phyloP scores from a whole-genome alignment of 2,113 vertebrate genomes.

The Dipodomys ordii region DNA sequence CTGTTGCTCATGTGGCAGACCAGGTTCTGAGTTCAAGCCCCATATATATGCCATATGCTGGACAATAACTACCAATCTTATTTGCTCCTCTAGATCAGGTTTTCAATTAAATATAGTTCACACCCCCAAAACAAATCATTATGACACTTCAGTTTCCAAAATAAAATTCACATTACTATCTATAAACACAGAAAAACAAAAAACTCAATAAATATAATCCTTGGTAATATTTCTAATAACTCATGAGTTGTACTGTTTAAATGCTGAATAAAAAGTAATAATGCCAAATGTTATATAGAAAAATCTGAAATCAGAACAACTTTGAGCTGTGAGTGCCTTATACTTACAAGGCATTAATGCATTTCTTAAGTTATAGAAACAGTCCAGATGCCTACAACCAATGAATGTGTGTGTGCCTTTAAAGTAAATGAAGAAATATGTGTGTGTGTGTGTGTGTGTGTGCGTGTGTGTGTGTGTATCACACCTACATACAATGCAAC shows the following conservation, averaged over 20 bases:
- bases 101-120: conserved; percentile 36
- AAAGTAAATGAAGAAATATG: no score
- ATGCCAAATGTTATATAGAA: conserved; percentile 3
- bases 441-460: no score
- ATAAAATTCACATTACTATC: neutral
- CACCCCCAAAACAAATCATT: conserved; percentile 32
- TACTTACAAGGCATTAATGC: neutral
- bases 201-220: neutral
- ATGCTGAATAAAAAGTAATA: conserved; percentile 17
- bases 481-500: no score
- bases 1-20: no score
- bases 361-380: neutral
- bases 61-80: neutral
- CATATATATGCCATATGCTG: neutral
- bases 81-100: neutral
- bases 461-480: no score
- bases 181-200: conserved; percentile 50
- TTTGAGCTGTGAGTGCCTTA: neutral
- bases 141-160: neutral
- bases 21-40: no score
- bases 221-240: conserved; percentile 45
- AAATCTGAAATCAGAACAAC: conserved; percentile 16
- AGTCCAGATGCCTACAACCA: no score
- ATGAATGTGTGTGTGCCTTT: no score
- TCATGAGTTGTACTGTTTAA: conserved; percentile 2